Evolutionary conservation across 2,888 invertebrate genomes (phyloP), one percentile per base, ranked within the genome.

Genomic region (Frankliniella fusca): DNA sequence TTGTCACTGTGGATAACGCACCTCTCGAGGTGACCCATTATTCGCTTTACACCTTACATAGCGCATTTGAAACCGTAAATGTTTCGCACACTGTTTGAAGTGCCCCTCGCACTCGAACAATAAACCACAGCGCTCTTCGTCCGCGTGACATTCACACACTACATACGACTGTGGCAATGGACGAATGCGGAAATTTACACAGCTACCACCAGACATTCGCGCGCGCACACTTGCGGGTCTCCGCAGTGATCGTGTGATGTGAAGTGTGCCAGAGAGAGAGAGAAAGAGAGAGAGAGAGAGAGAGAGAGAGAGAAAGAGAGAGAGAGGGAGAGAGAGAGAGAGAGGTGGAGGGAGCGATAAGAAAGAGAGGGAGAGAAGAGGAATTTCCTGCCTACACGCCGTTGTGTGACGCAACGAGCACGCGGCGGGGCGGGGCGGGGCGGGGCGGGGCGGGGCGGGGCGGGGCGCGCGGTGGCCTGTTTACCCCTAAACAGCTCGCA

Each of bases 401-500:
- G 38, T 38, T 38, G 38, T 38, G 38, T 38, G 38, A 38, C 38
- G 54, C 18, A 54, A 54, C 12, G 54, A 54, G 54, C 15, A 54
- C 54, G 18, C 15, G 54, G 15, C 54, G 54, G 54, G 54, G 54
- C 54, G 54, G 54, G 18, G 18, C 54, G 61, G 18, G 61, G 61
- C 20, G 11, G 61, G 15, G 18, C 7, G 61, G 61, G 61, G 61
- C 15, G 61, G 61, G 61, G 61, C 54, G 50, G 50, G 50, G 50
- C 50, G 50, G 50, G 50, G 10, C 15, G 50, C 50, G 18, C 61
- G 61, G 20, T 61, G 12, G 18, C 61, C 61, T 61, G 61, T 61
- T 61, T 61, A 61, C 61, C 61, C 61, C 61, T 61, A 61, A 61
- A 61, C 61, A 61, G 61, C 61, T 18, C 18, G 61, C 61, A 61